Conservation (phyloP, 53 echinoderm and acorn worm genomes). For the Zoroaster sp. region DNA sequence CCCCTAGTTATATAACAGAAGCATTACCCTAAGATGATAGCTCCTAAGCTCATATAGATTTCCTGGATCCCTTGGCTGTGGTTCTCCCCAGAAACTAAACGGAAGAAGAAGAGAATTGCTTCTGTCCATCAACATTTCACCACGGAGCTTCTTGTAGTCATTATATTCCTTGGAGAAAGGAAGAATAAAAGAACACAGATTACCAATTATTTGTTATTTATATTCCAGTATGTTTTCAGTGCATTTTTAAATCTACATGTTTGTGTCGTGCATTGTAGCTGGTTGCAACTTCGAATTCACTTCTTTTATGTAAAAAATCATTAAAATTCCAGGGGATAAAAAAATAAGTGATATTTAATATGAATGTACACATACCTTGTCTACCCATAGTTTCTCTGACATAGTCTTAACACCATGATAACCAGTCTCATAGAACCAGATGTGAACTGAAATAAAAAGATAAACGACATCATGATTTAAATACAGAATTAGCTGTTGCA, state of each 20-base stretch:
- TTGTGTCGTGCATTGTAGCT: too few relatives aligned
- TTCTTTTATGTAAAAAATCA: too few relatives aligned
- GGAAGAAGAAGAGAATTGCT: constrained; percentile 90
- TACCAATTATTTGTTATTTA: too few relatives aligned
- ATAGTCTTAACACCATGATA: constrained; percentile 85
- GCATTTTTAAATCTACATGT: background rate
- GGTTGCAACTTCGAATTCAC: too few relatives aligned
- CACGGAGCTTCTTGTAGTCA: constrained; percentile 94
- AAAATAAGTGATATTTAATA: too few relatives aligned
- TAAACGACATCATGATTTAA: background rate
- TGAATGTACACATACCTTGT: constrained; percentile 84
- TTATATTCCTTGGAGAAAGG: constrained; percentile 69
- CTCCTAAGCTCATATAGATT: constrained; percentile 92
- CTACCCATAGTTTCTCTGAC: constrained; percentile 86
- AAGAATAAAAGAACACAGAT: background rate
- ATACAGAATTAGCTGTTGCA: background rate
- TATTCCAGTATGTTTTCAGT: too few relatives aligned
- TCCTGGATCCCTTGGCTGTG: constrained; percentile 63
- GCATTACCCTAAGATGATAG: constrained; percentile 91
- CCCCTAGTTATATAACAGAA: too few relatives aligned
- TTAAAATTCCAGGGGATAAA: too few relatives aligned
- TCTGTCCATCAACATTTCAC: constrained; percentile 87
- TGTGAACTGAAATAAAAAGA: constrained; percentile 74
- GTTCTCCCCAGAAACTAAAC: constrained; percentile 95
- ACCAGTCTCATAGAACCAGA: constrained; percentile 89